These are phyloP conservation scores for Limnephilus rhombicus DNA, from an alignment of 2,888 invertebrate species.

Conservation along the genomic window DNA sequence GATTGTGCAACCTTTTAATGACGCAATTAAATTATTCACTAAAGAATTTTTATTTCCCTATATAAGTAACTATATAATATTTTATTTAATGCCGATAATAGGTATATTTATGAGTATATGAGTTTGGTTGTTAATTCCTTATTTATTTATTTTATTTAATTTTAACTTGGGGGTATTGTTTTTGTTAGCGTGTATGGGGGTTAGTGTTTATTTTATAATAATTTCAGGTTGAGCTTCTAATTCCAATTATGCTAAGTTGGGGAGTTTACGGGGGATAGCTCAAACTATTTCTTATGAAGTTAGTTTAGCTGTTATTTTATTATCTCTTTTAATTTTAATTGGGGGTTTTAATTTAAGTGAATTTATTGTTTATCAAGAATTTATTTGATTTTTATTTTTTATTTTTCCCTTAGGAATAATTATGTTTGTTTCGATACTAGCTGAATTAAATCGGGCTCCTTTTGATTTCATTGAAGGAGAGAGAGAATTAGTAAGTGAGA, in stretches of 20 bases:
- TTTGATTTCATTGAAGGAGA: slow-evolving; percentile 90
- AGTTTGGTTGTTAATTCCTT: too few relatives aligned
- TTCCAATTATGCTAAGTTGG: too few relatives aligned
- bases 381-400: slow-evolving; percentile 78
- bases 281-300: slow-evolving; percentile 79
- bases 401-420: slow-evolving; percentile 78
- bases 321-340: slow-evolving; percentile 79
- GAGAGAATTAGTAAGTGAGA: slow-evolving; percentile 86
- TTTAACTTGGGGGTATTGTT: too few relatives aligned
- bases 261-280: too few relatives aligned
- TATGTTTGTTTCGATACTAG: slow-evolving; percentile 80
- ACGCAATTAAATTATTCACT: slow-evolving; percentile 71
- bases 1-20: slow-evolving; percentile 83
- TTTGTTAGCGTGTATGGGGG: too few relatives aligned
- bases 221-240: too few relatives aligned
- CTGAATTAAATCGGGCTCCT: slow-evolving; percentile 85
- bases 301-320: slow-evolving; percentile 81
- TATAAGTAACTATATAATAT: too few relatives aligned
- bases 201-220: too few relatives aligned
- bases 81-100: too few relatives aligned
- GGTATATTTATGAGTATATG: too few relatives aligned
- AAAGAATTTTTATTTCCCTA: too few relatives aligned
- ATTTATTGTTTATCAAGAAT: slow-evolving; percentile 75
- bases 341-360: slow-evolving; percentile 77
- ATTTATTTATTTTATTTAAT: too few relatives aligned